Base-by-base conservation (phyloP, 1,140 invertebrate species). In the Watersipora subatra region DNA sequence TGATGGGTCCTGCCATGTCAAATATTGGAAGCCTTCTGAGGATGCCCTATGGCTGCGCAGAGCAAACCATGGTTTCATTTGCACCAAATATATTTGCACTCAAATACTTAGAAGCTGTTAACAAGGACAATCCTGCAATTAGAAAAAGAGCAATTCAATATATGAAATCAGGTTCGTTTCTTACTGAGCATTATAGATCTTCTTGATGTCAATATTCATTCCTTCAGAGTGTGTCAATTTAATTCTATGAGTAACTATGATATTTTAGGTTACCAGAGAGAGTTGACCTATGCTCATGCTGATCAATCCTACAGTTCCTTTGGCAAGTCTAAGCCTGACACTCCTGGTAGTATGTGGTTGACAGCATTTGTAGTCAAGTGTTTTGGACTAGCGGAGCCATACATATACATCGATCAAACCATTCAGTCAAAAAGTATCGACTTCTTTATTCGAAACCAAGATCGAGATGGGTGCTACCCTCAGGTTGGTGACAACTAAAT, bases 301-400 rank as follows among this genome's bases (percentile, higher is more conserved):
- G 95, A 98, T 78, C 93, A 93, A 1, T 97, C 93, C 0, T 99
- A 97, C 75, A 93, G 92, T 76, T 89, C 92, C 15, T 97, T 97
- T 77, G 92, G 91, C 30, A 84, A 7, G n/a, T 46, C 34, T 46
- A 12, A 7, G n/a, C 34, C 34, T 27, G 89, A 95, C 73, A 78
- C 83, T 2, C 85, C 83, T 64, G 90, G 95, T 19, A 95, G 91
- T 74, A 90, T 92, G n/a, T 99, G 93, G 93, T 83, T 98, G 65
- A 99, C 96, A 1, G 91, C 94, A 2, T 94, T 96, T 75, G 92
- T 96, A 0, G 86, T 88, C 0, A 87, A 91, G 69, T 91, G 92
- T 30, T 87, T 97, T 71, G 85, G 85, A n/a, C 88, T 91, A 78
- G 92, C 92, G 1, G 81, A 84, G 59, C 81, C 85, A 22, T 89